Evolutionary conservation across 2,888 invertebrate genomes (phyloP).

Genomic region (Scaeva pyrastri): DNA sequence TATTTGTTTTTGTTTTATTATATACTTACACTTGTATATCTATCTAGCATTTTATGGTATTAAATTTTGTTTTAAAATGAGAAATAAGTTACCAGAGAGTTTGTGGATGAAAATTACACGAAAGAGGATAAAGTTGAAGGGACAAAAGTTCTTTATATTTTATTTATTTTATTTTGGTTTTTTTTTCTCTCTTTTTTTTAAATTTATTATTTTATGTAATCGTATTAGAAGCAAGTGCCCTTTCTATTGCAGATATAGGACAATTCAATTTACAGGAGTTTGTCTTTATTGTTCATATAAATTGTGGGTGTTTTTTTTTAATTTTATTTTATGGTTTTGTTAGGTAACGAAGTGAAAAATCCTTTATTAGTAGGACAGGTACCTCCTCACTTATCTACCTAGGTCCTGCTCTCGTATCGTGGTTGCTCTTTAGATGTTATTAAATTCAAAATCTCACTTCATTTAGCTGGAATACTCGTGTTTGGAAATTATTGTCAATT

Average conservation of each 20-base stretch:
- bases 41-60: neutral
- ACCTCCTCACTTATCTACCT: too few species aligned
- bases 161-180: too few species aligned
- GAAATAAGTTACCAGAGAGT: neutral
- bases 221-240: neutral
- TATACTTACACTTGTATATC: too few species aligned
- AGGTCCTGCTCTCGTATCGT: neutral
- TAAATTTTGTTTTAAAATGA: neutral
- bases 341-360: neutral
- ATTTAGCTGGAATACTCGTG: too few species aligned
- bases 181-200: neutral
- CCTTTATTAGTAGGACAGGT: neutral
- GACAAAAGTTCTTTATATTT: neutral
- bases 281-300: neutral
- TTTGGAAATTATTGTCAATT: too few species aligned
- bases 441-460: too few species aligned
- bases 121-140: slow-evolving; percentile 4
- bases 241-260: neutral
- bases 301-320: neutral
- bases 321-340: slow-evolving; percentile 1
- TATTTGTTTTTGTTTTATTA: neutral
- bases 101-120: neutral
- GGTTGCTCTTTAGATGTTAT: too few species aligned
- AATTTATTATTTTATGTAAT: slow-evolving; percentile 5
- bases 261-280: neutral